Evolutionary conservation across 92 coral and sea anemone genomes (phyloP), one percentile per base, ranked within the genome.

Genomic region (Isaurus tuberculatus): DNA sequence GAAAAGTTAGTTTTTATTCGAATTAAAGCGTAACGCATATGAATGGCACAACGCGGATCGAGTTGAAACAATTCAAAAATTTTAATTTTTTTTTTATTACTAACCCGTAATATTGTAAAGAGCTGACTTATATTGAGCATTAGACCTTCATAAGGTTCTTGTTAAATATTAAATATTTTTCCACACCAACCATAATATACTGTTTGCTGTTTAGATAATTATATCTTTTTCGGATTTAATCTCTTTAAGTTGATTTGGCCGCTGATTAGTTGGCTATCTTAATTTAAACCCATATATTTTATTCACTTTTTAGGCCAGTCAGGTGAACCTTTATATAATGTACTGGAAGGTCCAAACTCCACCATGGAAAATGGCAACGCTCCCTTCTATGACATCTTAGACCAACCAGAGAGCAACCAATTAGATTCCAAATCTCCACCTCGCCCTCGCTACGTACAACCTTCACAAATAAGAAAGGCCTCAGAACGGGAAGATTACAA

Each of bases 391-490:
- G 80, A 74, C 48, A 29, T 29, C 22, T 28, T 74, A n/a, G 65
- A 74, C 2, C 43, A 49, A 5, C 26, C 64, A 40, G 46, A 40
- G 61, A 19, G 19, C 27, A 30, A 44, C 43, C 17, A 30, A 17
- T 19, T 65, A 27, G 17, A 33, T 8, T 20, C 49, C 30, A 43
- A 5, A 27, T 1, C 1, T 34, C 13, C 44, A 13, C 10, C 48
- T 2, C 49, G 20, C 46, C 81, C 81, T 53, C 67, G 68, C 51
- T 75, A 75, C 55, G 66, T n/a, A 14, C 57, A 75, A 26, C 81
- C 68, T 9, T 42, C 81, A 27, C 34, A 22, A 32, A 34, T 33
- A 46, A 48, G 14, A 11, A 73, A 73, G 46, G 26, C 9, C 28
- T 11, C 34, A 15, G 3, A 55, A 42, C 20, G 8, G 13, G 28